These are phyloP conservation scores for Phalacrocorax pelagicus DNA, from an alignment of 2,113 vertebrate species.

Conservation along the genomic window DNA sequence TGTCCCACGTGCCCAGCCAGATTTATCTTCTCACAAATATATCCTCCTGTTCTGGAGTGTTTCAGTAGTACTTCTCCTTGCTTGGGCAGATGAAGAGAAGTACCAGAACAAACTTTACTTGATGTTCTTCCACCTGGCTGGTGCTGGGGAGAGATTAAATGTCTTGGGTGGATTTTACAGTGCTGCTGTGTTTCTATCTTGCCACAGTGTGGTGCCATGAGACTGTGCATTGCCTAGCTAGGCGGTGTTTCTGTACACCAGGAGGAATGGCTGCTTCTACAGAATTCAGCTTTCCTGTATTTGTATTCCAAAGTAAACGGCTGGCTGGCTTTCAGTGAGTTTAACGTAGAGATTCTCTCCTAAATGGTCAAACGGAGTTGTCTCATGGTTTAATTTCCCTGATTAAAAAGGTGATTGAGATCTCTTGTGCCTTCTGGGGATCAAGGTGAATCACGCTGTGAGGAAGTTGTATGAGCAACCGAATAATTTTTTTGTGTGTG, in stretches of 20 bases:
- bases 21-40: neutral
- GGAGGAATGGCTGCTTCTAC: neutral
- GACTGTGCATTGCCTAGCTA: neutral
- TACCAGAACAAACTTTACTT: neutral
- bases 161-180: neutral
- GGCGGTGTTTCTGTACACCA: neutral
- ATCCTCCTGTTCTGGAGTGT: neutral
- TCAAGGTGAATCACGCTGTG: neutral
- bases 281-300: neutral
- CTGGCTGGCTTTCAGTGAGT: neutral
- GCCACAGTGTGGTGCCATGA: conserved; percentile 32
- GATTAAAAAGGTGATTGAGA: neutral
- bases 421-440: neutral
- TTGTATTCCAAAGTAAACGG: accelerated
- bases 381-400: neutral
- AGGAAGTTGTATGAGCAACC: neutral
- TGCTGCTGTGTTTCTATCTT: neutral
- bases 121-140: neutral
- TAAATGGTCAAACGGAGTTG: neutral
- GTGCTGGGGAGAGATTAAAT: neutral
- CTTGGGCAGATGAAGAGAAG: neutral
- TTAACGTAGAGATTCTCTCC: neutral
- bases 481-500: neutral
- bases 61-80: neutral
- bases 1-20: neutral